phyloP scores from a whole-genome alignment of 2,113 vertebrate genomes.

The Trematocara unimaculatum region DNA sequence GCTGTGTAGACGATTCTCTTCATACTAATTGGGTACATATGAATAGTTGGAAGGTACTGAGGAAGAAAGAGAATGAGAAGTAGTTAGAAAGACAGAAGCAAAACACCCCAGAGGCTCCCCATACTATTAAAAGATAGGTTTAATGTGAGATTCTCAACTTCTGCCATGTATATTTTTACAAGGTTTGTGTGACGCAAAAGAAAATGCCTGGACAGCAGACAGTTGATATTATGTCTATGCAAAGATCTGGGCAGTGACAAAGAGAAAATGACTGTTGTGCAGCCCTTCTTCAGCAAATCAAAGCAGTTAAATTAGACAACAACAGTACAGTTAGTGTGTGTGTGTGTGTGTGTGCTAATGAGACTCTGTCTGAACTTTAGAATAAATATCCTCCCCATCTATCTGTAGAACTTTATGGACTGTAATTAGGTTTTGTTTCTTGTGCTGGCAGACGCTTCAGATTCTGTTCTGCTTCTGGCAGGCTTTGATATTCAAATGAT shows the following conservation, averaged over 20 bases:
- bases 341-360: not conserved
- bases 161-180: not conserved
- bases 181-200: not conserved
- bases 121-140: not conserved
- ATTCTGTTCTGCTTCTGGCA: constrained; percentile 16
- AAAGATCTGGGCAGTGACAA: not conserved
- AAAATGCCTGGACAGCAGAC: not conserved
- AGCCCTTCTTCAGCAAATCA: not conserved
- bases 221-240: not conserved
- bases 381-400: not conserved
- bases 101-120: not conserved
- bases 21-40: not conserved
- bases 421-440: constrained; percentile 59
- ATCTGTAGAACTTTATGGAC: constrained; percentile 9
- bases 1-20: not conserved
- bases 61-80: not conserved
- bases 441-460: constrained; percentile 1
- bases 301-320: not conserved
- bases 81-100: not conserved
- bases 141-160: not conserved
- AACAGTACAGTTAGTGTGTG: not conserved
- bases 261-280: not conserved
- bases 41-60: not conserved
- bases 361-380: not conserved
- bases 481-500: constrained; percentile 66